Conservation (phyloP, 2,797 vertebrate species). For the Stomatorhinus walkeri region DNA sequence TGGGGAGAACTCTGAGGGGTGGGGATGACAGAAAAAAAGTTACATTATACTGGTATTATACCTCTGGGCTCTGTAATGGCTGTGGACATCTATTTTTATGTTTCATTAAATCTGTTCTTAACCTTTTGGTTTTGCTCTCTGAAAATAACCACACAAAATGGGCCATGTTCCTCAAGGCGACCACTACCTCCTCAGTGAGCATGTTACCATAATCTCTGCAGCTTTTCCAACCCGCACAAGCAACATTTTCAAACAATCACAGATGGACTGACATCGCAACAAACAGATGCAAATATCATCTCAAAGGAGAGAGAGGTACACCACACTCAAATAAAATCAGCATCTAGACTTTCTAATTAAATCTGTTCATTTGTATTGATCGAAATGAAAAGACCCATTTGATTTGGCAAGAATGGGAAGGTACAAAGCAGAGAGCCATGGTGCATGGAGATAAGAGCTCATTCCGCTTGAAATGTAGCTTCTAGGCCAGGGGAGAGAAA, state of each 20-base stretch:
- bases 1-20: neutral
- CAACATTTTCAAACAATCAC: neutral
- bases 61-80: neutral
- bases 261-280: neutral
- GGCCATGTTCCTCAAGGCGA: neutral
- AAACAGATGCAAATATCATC: neutral
- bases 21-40: neutral
- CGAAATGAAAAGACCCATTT: conserved; percentile 11
- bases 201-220: neutral
- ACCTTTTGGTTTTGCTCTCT: conserved; percentile 6
- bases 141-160: conserved; percentile 10
- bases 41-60: neutral
- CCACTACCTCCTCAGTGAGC: neutral
- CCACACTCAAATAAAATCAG: neutral
- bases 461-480: conserved; percentile 9
- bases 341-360: conserved; percentile 19
- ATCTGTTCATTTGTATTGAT: conserved; percentile 14
- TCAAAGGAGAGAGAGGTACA: neutral
- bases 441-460: conserved; percentile 21
- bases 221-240: neutral
- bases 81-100: conserved; percentile 15
- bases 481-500: neutral
- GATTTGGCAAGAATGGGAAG: neutral
- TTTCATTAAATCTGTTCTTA: conserved; percentile 12
- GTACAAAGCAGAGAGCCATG: neutral